Evolutionary conservation across 2,888 invertebrate genomes (phyloP), one percentile per base, ranked within the genome.

Genomic region (Lepidocyrtinus sp.): DNA sequence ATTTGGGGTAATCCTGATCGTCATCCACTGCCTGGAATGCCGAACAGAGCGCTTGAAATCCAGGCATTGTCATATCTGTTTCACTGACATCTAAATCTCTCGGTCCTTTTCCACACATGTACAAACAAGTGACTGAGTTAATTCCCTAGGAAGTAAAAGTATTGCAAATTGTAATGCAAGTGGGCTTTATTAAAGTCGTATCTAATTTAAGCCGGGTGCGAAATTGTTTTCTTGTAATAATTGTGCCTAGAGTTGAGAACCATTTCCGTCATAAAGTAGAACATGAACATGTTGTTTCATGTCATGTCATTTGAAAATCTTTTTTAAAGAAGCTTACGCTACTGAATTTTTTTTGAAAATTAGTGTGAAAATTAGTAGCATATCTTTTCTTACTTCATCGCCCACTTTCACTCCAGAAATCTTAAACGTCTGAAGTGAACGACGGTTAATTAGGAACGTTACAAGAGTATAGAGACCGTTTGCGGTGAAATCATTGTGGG

Each of bases 321-420:
- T n/a, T n/a, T n/a, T n/a, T n/a, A n/a, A n/a, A n/a, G n/a, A n/a
- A n/a, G n/a, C n/a, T n/a, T n/a, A n/a, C n/a, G n/a, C n/a, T n/a
- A n/a, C n/a, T n/a, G n/a, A n/a, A n/a, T n/a, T n/a, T n/a, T n/a
- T n/a, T n/a, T n/a, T n/a, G n/a, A n/a, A n/a, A n/a, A n/a, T n/a
- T n/a, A n/a, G n/a, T n/a, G n/a, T n/a, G n/a, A n/a, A n/a, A n/a
- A n/a, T n/a, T n/a, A n/a, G n/a, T n/a, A n/a, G n/a, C n/a, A 5
- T 9, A 19, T 55, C 7, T 61, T 62, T 27, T 46, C 61, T 70
- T 81, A 85, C 84, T 24, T 84, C 81, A 62, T 83, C 81, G 55
- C 85, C 85, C 25, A 86, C 69, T 81, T 85, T 86, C 76, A 83
- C 83, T 45, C 86, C 86, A n/a, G 82, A 63, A 9, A 86, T 69